Conservation (phyloP, 2,113 vertebrate genomes). For the Noctilio leporinus region DNA sequence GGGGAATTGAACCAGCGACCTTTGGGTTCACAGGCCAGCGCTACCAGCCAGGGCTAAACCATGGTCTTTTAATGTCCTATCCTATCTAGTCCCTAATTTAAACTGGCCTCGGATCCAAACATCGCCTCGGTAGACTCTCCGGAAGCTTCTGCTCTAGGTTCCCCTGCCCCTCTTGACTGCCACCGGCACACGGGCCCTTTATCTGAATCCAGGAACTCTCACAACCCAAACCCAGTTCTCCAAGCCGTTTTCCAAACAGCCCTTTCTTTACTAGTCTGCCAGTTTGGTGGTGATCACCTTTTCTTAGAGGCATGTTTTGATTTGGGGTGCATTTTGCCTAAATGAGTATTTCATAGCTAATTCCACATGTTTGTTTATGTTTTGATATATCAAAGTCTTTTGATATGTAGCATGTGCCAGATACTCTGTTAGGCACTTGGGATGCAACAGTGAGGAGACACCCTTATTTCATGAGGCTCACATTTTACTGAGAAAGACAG, state of each 20-base stretch:
- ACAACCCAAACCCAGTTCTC: neutral
- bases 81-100: neutral
- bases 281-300: neutral
- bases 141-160: neutral
- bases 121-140: neutral
- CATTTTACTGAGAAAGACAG: neutral
- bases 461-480: neutral
- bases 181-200: neutral
- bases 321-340: neutral
- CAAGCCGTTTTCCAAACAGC: neutral
- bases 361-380: neutral
- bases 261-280: neutral
- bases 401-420: neutral
- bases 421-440: rapidly evolving
- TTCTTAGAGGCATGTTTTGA: neutral
- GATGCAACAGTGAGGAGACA: rapidly evolving
- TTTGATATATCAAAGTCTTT: neutral
- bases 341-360: neutral
- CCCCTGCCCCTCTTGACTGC: no score
- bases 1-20: no score
- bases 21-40: no score
- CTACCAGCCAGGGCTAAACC: no score
- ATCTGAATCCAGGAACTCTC: rapidly evolving
- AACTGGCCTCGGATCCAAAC: neutral
- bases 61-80: rapidly evolving